Conservation (phyloP, 2,113 vertebrate species). For the Progne subis region DNA sequence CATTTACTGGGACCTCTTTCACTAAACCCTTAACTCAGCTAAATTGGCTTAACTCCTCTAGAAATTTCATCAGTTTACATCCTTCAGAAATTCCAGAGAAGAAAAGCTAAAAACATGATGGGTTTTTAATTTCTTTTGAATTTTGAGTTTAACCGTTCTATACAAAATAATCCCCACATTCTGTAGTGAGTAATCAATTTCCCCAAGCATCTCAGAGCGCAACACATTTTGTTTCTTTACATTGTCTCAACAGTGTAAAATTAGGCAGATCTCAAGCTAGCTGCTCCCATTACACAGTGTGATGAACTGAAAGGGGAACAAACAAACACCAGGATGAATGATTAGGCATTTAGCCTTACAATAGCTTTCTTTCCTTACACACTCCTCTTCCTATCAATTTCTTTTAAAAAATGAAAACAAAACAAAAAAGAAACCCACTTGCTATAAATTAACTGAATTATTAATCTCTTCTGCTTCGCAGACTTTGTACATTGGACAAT, state of each 20-base stretch:
- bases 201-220: not conserved
- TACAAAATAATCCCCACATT: not conserved
- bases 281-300: constrained; percentile 27
- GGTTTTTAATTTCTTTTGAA: not conserved
- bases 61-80: not conserved
- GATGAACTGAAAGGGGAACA: constrained; percentile 30
- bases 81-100: not conserved
- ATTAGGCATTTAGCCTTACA: constrained; percentile 7
- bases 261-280: not conserved
- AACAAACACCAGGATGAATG: constrained; percentile 49
- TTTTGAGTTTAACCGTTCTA: not conserved
- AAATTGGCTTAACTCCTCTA: not conserved
- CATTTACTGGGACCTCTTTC: not conserved
- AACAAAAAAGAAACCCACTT: not conserved
- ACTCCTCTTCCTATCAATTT: constrained; percentile 36
- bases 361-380: constrained; percentile 21
- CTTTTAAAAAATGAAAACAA: constrained; percentile 24
- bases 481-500: constrained; percentile 44
- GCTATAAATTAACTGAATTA: constrained; percentile 70
- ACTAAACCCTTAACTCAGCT: not conserved
- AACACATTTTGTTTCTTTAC: not conserved
- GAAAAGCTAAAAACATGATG: not conserved
- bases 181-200: not conserved
- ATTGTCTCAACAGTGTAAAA: constrained; percentile 8
- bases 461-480: constrained; percentile 52